Evolutionary conservation across 2,797 vertebrate genomes (phyloP).

Genomic region (Cottoperca gobio): DNA sequence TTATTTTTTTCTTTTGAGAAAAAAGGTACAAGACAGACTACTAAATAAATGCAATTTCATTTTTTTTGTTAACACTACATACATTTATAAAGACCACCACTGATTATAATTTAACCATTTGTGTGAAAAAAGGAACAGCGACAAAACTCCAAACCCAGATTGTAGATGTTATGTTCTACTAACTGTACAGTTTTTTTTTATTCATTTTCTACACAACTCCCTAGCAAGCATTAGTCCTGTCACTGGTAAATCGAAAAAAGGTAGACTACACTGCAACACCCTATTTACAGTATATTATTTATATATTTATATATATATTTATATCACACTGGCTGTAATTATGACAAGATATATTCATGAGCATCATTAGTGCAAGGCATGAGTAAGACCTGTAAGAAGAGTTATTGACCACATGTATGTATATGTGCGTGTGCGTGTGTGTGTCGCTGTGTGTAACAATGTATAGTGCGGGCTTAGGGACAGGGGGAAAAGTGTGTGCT

Average conservation of each 20-base stretch:
- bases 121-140: conserved; percentile 82
- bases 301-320: conserved; percentile 85
- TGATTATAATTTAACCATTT: conserved; percentile 92
- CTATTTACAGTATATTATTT: conserved; percentile 98
- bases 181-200: conserved; percentile 91
- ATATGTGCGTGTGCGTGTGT: conserved; percentile 26
- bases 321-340: conserved; percentile 93
- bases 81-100: conserved; percentile 93
- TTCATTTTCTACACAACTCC: conserved; percentile 90
- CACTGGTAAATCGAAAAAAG: conserved; percentile 92
- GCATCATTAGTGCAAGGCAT: conserved; percentile 94
- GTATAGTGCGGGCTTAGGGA: background rate
- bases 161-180: conserved; percentile 84
- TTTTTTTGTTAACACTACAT: conserved; percentile 86
- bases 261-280: conserved; percentile 95
- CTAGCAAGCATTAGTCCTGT: conserved; percentile 94
- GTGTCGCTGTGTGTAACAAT: conserved; percentile 26
- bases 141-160: conserved; percentile 84
- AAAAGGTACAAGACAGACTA: conserved; percentile 79
- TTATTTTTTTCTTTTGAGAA: conserved; percentile 64
- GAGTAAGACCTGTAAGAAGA: conserved; percentile 80
- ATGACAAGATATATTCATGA: conserved; percentile 93
- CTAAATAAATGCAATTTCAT: conserved; percentile 83
- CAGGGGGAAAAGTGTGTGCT: conserved; percentile 18
- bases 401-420: conserved; percentile 67